Conservation (phyloP, 2,113 vertebrate genomes). For the Heterocephalus glaber region DNA sequence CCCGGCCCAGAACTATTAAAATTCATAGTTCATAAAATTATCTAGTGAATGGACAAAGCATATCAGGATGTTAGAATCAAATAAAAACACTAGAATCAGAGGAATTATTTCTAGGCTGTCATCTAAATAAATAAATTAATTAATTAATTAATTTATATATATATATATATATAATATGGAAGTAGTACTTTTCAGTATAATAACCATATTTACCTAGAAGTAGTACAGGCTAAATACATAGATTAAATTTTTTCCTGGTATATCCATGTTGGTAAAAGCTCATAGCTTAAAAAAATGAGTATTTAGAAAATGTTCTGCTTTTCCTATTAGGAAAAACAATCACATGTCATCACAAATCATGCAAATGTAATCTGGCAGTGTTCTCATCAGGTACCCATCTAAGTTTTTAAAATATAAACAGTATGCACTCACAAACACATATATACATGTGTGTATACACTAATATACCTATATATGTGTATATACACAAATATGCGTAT, state of each 20-base stretch:
- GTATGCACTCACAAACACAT: background rate
- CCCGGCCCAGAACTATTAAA: too few species aligned
- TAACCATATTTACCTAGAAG: background rate
- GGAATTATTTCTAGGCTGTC: rapidly evolving
- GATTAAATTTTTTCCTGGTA: background rate
- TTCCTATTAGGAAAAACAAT: background rate
- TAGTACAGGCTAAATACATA: background rate
- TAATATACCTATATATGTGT: background rate
- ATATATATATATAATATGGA: background rate
- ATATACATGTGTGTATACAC: too few species aligned
- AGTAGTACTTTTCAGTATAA: background rate
- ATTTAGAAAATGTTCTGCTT: background rate
- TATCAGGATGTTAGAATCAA: background rate
- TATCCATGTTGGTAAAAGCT: background rate
- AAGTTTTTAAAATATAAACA: background rate
- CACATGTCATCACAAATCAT: background rate
- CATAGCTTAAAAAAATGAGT: background rate
- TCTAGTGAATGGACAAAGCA: background rate
- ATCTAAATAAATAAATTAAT: too few species aligned
- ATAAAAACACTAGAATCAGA: background rate
- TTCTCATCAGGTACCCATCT: background rate
- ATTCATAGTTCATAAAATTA: background rate
- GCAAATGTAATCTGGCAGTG: background rate
- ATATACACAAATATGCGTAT: background rate
- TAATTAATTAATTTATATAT: too few species aligned